Percentiles rank a stretch among this genome's conserved stretches.
phyloP scores from a whole-genome alignment of 2,113 vertebrate genomes.

The Ctenodactylus gundi region DNA sequence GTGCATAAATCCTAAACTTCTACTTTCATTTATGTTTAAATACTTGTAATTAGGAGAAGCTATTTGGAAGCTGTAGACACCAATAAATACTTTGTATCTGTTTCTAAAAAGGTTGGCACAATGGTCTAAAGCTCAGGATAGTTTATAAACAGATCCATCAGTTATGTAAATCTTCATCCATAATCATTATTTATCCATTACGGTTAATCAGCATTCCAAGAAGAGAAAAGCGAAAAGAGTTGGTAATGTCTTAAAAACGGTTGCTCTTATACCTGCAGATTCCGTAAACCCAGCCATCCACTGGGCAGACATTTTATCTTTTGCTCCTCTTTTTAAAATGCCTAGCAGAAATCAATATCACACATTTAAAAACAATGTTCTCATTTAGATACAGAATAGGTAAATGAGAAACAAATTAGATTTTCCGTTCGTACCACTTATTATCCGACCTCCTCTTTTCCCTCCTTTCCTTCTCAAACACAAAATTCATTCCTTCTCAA shows the following conservation, averaged over 20 bases:
- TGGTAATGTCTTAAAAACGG: constrained; percentile 50
- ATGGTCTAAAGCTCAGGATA: constrained; percentile 18
- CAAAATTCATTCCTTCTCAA: constrained; percentile 21
- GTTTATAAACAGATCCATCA: constrained; percentile 66
- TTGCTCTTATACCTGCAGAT: constrained; percentile 34
- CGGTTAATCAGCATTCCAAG: constrained; percentile 62
- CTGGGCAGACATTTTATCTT: constrained; percentile 37
- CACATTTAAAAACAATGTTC: constrained; percentile 56
- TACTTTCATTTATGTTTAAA: constrained; percentile 69
- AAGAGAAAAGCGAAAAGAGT: constrained; percentile 46
- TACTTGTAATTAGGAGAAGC: constrained; percentile 60
- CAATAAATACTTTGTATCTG: constrained; percentile 42
- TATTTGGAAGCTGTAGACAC: constrained; percentile 54
- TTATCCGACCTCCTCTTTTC: background rate
- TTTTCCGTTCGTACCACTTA: constrained; percentile 4
- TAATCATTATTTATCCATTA: constrained; percentile 68
- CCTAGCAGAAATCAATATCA: constrained; percentile 43
- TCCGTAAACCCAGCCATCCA: constrained; percentile 56
- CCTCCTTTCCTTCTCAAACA: background rate
- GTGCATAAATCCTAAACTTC: constrained; percentile 56
- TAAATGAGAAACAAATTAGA: constrained; percentile 43
- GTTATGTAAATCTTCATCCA: constrained; percentile 59
- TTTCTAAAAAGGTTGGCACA: constrained; percentile 63
- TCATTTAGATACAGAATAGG: constrained; percentile 51
- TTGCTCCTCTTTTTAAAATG: background rate